Evolutionary conservation across 2,113 vertebrate species (phyloP), one percentile per base, ranked within the genome.

Genomic region (Varanus komodoensis): DNA sequence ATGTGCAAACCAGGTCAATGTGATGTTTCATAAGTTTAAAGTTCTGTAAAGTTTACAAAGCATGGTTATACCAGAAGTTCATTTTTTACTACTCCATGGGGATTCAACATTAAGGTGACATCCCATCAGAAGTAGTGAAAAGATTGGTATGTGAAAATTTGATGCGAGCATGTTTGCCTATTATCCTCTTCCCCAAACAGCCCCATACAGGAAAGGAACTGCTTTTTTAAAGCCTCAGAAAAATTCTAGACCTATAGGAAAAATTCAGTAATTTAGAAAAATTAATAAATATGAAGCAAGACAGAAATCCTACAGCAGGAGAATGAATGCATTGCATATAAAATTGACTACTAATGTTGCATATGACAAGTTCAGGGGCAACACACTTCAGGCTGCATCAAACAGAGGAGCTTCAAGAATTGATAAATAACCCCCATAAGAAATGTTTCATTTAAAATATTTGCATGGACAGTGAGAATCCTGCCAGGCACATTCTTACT

Each of bases 31-130:
- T 6, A 17, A 34, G 14, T 48, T 64, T 25, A 7, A 48, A 84
- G 48, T n/a, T n/a, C n/a, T n/a, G n/a, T n/a, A n/a, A n/a, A n/a
- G n/a, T n/a, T n/a, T n/a, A n/a, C n/a, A n/a, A n/a, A n/a, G n/a
- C n/a, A n/a, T 64, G 73, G 74, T 77, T 91, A 71, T 21, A 64
- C 64, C 89, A 92, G 61, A 61, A n/a, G 77, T 68, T 87, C 73
- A 82, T 54, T 91, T 92, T 25, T 61, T 84, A 34, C n/a, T 52
- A 29, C 86, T 7, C 23, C 8, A 8, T 38, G 25, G 21, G 21
- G n/a, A 52, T 69, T n/a, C 8, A 79, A 52, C 68, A 78, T 52
- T 48, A 8, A 34, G 32, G 69, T 29, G 9, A 54, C 29, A 23
- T 73, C 69, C 84, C 69, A 14, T 17, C 8, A 86, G 32, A 3